phyloP scores from a whole-genome alignment of 2,113 vertebrate species.

The Petromus typicus region DNA sequence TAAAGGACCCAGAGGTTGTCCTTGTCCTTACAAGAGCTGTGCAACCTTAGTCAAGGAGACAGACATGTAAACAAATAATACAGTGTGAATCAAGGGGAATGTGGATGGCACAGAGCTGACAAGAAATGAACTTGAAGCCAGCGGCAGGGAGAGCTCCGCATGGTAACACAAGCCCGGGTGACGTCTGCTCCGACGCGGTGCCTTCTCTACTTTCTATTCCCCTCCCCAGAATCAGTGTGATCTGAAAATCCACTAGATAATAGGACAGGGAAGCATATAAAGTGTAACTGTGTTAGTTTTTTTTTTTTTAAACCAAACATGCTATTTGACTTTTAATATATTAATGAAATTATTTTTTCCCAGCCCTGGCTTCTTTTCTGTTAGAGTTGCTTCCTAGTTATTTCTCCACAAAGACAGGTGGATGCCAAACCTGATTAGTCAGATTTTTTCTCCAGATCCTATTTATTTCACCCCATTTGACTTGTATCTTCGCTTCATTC shows the following conservation, averaged over 20 bases:
- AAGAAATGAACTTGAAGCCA: neutral
- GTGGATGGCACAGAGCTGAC: neutral
- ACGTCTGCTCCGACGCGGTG: neutral
- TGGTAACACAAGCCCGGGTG: neutral
- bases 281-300: neutral
- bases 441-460: neutral
- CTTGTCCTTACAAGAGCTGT: slow-evolving; percentile 38
- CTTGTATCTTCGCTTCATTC: neutral
- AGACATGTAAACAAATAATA: slow-evolving; percentile 48
- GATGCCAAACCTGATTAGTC: neutral
- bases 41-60: slow-evolving; percentile 18
- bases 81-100: neutral
- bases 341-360: neutral
- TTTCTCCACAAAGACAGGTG: neutral
- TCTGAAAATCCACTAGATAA: slow-evolving; percentile 11
- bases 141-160: neutral
- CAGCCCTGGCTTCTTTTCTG: neutral
- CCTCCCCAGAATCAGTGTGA: neutral
- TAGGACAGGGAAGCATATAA: neutral
- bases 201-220: slow-evolving; percentile 28
- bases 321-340: neutral
- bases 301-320: neutral
- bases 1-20: slow-evolving; percentile 9
- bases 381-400: neutral
- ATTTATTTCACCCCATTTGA: neutral